These are phyloP conservation scores for Hydractinia echinata DNA, from an alignment of 30 jellyfish, hydroid and myxozoan species.

Conservation along the genomic window DNA sequence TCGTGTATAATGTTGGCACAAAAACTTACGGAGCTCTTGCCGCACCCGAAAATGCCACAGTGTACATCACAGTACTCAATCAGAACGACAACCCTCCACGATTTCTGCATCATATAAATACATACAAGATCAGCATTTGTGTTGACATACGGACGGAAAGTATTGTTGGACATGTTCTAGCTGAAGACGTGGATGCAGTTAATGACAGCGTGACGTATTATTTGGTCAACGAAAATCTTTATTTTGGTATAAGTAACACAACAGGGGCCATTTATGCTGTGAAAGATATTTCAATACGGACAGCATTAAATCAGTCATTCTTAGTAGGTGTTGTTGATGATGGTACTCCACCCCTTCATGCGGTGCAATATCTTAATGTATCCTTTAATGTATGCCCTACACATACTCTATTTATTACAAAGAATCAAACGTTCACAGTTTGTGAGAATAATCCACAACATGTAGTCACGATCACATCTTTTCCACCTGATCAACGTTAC, in stretches of 20 bases:
- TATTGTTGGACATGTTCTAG: background rate
- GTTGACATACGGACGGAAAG: background rate
- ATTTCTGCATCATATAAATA: background rate
- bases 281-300: too few relatives aligned
- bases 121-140: too few relatives aligned
- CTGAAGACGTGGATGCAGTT: background rate
- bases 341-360: background rate
- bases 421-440: background rate
- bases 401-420: background rate
- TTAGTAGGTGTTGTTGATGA: constrained; percentile 1
- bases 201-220: background rate
- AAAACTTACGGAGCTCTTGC: constrained; percentile 1
- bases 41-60: background rate
- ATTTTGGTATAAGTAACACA: too few relatives aligned
- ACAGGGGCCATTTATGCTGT: too few relatives aligned
- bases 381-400: background rate
- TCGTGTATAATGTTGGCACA: background rate
- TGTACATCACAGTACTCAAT: background rate
- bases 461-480: background rate
- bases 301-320: background rate
- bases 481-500: background rate
- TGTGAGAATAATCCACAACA: background rate
- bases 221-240: background rate
- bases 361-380: background rate
- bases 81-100: background rate